Conservation (phyloP, 1,140 invertebrate genomes). For the Meloidogyne hapla region DNA sequence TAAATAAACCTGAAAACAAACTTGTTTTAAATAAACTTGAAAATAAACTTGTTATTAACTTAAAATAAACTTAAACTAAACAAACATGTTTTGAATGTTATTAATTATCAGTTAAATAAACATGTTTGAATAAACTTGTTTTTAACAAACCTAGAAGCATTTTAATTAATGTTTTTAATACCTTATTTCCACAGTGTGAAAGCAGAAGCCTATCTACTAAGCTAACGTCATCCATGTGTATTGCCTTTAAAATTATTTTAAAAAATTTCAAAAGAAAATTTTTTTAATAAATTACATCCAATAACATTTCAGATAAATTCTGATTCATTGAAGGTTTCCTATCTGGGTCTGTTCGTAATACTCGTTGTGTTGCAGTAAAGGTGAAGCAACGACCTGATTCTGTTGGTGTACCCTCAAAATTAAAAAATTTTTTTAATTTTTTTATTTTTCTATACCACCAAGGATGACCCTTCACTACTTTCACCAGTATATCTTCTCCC, state of each 20-base stretch:
- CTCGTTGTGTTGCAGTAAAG: constrained; percentile 55
- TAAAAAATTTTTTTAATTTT: neutral
- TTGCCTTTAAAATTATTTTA: constrained; percentile 45
- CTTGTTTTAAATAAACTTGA: neutral
- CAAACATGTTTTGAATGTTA: too few relatives aligned
- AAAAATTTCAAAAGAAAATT: constrained; percentile 3
- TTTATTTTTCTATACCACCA: constrained; percentile 40
- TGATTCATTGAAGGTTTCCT: constrained; percentile 63
- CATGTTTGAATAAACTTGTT: neutral
- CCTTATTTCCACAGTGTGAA: constrained; percentile 47
- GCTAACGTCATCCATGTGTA: constrained; percentile 59
- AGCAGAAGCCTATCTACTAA: constrained; percentile 61
- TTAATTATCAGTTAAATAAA: too few relatives aligned
- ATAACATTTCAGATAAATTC: constrained; percentile 62
- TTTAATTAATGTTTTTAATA: neutral
- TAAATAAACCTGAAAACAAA: neutral
- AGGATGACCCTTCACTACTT: constrained; percentile 61
- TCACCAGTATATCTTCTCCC: constrained; percentile 63
- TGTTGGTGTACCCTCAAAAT: constrained; percentile 56
- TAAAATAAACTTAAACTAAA: too few relatives aligned
- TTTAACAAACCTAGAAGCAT: neutral
- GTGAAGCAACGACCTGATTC: constrained; percentile 63
- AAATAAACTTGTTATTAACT: too few relatives aligned
- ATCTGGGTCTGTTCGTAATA: constrained; percentile 51
- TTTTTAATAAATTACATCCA: constrained; percentile 46